Evolutionary conservation across 2,113 vertebrate species (phyloP), one percentile per base, ranked within the genome.

Genomic region (Bungarus multicinctus): DNA sequence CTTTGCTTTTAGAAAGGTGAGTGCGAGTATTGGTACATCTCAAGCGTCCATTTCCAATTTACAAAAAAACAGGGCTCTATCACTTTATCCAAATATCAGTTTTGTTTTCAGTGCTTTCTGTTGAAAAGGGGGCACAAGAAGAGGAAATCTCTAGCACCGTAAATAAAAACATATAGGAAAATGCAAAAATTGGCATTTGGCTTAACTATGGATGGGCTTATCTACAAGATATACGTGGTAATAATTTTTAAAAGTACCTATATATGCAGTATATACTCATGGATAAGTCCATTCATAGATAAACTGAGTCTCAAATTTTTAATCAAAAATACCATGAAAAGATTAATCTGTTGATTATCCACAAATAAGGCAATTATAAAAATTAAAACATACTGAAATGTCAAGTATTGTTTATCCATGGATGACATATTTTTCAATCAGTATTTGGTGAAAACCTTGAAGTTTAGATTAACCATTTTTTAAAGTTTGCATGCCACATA

Each of bases 1-100:
- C 0, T n/a, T 81, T 94, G 91, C 18, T 88, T 22, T 10, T 39
- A 34, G 53, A 90, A 95, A 94, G 43, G 94, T 90, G 45, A 93
- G 86, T 5, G 39, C 53, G 7, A 86, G 57, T 6, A 55, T 92
- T 92, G 39, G 89, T 92, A 81, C 10, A 54, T 74, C 86, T 50
- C 53, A 39, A 54, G 86, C 53, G 45, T 92, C n/a, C 53, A 69
- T 12, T 53, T 52, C 22, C 2, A 45, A 47, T 45, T 50, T 95
- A 16, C 88, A 64, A 69, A 18, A 43, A 85, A 1, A 0, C 92
- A 60, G 0, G 25, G 20, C 69, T 93, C 23, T 30, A 50, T 88
- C n/a, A 47, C 30, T 52, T 93, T 23, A 27, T 43, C 7, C 45
- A 89, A 50, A 43, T 23, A 2, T 1, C 22, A 89, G 7, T 27